Evolutionary conservation across 2,113 vertebrate genomes (phyloP).

Genomic region (Myiagra hebetior): DNA sequence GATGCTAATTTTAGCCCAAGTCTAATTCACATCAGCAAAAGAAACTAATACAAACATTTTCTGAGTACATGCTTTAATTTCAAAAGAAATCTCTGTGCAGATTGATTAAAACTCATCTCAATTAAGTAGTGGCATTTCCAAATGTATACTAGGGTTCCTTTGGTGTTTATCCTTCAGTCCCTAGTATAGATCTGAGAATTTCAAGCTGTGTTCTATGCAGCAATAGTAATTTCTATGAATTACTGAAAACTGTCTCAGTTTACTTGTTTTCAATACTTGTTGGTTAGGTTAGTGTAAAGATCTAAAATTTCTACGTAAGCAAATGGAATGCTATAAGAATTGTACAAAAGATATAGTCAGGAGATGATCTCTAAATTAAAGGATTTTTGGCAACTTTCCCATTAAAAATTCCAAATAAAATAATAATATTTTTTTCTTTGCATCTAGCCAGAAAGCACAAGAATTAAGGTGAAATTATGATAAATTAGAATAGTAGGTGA

Average conservation of each 20-base stretch:
- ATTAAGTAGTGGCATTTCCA: background rate
- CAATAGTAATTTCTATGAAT: background rate
- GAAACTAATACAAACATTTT: background rate
- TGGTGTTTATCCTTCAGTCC: background rate
- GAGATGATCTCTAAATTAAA: background rate
- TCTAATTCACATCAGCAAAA: background rate
- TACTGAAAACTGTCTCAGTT: background rate
- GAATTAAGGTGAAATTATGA: background rate
- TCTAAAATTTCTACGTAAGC: background rate
- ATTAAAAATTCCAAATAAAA: background rate
- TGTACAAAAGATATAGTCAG: background rate
- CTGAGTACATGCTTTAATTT: background rate
- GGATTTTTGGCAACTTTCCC: background rate
- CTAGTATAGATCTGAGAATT: background rate
- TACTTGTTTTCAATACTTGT: background rate
- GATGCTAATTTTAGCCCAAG: background rate
- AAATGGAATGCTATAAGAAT: background rate
- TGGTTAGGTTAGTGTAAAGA: background rate
- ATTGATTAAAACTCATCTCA: background rate
- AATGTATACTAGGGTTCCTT: background rate
- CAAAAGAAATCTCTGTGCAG: background rate
- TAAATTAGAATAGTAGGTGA: background rate
- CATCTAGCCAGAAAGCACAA: background rate
- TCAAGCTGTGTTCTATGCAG: background rate
- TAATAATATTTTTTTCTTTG: background rate